Conservation (phyloP, 1,140 invertebrate species). For the Drosophila nasuta region DNA sequence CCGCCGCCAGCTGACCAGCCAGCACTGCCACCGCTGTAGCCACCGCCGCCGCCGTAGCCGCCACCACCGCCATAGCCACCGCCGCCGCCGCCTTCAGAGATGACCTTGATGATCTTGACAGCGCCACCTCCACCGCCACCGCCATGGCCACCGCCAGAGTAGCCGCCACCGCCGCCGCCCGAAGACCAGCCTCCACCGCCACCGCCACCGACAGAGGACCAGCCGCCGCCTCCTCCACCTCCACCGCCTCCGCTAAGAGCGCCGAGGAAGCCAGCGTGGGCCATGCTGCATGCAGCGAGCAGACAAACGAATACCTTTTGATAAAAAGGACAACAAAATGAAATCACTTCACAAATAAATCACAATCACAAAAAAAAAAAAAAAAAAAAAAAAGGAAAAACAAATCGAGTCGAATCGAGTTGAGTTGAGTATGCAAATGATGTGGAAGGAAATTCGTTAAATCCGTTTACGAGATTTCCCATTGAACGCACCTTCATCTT, state of each 20-base stretch:
- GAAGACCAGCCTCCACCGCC: constrained; percentile 26
- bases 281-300: constrained; percentile 73
- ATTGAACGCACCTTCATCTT: constrained; percentile 65
- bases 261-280: constrained; percentile 73
- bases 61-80: constrained; percentile 12
- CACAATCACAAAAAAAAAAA: constrained; percentile 17
- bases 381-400: too few species aligned
- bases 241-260: constrained; percentile 54
- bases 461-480: constrained; percentile 42
- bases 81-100: neutral
- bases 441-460: constrained; percentile 31
- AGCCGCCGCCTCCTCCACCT: constrained; percentile 37
- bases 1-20: neutral
- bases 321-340: constrained; percentile 19
- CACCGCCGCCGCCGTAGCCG: constrained; percentile 41
- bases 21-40: constrained; percentile 36
- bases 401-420: too few species aligned
- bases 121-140: constrained; percentile 37
- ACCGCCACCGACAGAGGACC: constrained; percentile 49
- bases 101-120: constrained; percentile 14
- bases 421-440: too few species aligned
- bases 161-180: constrained; percentile 32
- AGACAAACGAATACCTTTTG: constrained; percentile 75
- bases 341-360: constrained; percentile 29
- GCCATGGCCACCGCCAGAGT: constrained; percentile 26